Base-by-base conservation (phyloP, 1,140 invertebrate species). In the Meteorus sp. region DNA sequence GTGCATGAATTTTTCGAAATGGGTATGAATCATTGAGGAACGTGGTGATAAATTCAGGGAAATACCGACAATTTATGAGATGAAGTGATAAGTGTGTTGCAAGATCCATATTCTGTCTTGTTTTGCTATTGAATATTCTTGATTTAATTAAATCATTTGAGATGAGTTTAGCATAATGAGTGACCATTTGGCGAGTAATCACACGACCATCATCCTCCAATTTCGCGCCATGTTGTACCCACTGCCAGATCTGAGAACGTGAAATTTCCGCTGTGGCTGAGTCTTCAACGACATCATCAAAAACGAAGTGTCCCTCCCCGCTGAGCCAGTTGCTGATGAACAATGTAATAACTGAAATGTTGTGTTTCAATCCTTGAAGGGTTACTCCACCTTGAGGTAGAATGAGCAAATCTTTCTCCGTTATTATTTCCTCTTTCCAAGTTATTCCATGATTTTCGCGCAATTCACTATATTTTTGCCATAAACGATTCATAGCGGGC, bases 181-280 rank as follows among this genome's bases (percentile, higher is more conserved):
- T 77, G 0, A 84, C 75, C 2, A 84, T 63, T 25, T 68, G 59
- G 19, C 73, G 77, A 17, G 81, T 81, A n/a, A 85, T 77, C 15
- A 61, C 58, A 52, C 72, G 54, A 7, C 72, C 64, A 3, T 68
- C 65, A 33, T 81, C 78, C 71, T 85, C 83, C 35, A 85, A 66
- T 15, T 58, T 59, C 0, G 64, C 68, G 50, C 80, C 71, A 66
- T 89, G 86, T 56, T 82, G 74, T 53, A 89, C 85, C 86, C 88
- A 90, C 71, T 90, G 88, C 88, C 88, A 90, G 29, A 90, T 81
- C 76, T 89, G 86, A 9, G 82, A 84, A 41, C 88, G 80, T 2
- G 86, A 88, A 62, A 90, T 90, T 73, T 90, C 88, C 2, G 88
- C 88, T 0, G 88, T 90, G 3, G 88, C 88, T 0, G 88, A 88